A percentile compares a stretch with the other conserved stretches of the same genome.
phyloP scores from a whole-genome alignment of 1,140 invertebrate genomes.

The Drosophila seguyi region DNA sequence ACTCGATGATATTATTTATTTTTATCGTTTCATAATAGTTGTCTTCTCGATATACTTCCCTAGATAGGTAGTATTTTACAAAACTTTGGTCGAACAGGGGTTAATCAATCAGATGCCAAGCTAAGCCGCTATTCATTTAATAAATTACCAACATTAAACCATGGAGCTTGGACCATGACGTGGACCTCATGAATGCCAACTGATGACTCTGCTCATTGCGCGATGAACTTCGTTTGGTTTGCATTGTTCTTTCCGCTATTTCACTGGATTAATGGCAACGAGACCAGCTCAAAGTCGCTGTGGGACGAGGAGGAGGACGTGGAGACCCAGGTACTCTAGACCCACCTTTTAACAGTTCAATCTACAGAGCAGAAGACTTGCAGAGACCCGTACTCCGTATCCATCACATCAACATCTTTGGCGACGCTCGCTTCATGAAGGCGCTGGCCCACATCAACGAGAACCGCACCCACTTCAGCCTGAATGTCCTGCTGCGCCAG shows the following conservation, averaged over 20 bases:
- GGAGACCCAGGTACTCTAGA: slow-evolving; percentile 12
- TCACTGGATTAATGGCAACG: slow-evolving; percentile 6
- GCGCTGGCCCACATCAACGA: slow-evolving; percentile 14
- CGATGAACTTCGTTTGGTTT: slow-evolving; percentile 24
- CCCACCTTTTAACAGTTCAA: rapidly evolving
- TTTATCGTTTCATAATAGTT: too few species aligned
- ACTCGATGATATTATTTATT: too few species aligned
- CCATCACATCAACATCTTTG: slow-evolving; percentile 37
- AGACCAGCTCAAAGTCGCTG: slow-evolving; percentile 11
- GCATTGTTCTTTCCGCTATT: slow-evolving; percentile 24
- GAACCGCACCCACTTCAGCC: slow-evolving; percentile 38
- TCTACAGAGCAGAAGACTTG: neutral
- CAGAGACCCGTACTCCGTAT: slow-evolving; percentile 32
- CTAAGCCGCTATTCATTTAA: neutral
- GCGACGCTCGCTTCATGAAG: slow-evolving; percentile 51
- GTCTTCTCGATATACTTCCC: neutral
- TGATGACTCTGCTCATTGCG: slow-evolving; percentile 19
- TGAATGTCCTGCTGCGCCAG: slow-evolving; percentile 27
- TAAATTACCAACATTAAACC: slow-evolving; percentile 21
- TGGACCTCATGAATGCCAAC: neutral
- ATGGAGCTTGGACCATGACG: slow-evolving; percentile 8
- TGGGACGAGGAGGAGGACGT: slow-evolving; percentile 32
- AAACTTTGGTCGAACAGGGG: neutral
- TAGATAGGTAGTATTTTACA: too few species aligned
- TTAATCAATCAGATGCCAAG: neutral